Percentiles rank a stretch among this genome's conserved stretches.
phyloP scores from a whole-genome alignment of 2,888 invertebrate genomes.

The Melikaiella ostensackeni region DNA sequence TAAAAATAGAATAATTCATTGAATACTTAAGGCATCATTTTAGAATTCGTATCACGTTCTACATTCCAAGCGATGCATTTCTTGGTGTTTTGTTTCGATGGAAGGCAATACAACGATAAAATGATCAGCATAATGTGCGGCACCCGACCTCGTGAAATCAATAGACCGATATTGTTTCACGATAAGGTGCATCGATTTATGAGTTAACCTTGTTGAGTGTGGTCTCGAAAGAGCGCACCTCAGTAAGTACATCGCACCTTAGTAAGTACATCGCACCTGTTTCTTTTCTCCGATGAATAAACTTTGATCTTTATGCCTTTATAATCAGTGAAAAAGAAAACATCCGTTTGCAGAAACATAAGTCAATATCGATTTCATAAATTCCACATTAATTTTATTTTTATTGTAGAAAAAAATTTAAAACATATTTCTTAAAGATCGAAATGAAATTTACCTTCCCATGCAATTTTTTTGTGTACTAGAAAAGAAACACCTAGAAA shows the following conservation, averaged over 20 bases:
- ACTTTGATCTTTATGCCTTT: constrained; percentile 32
- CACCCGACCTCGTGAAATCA: constrained; percentile 36
- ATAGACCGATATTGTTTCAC: constrained; percentile 27
- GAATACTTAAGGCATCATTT: constrained; percentile 10
- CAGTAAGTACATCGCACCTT: constrained; percentile 31
- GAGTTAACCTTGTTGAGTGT: constrained; percentile 25
- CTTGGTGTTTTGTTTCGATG: constrained; percentile 36
- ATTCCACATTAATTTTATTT: background rate
- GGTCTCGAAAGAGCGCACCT: constrained; percentile 26
- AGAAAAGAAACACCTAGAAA: too few species aligned
- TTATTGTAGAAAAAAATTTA: background rate
- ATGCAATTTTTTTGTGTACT: too few species aligned
- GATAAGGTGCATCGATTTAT: constrained; percentile 35
- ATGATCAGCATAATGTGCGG: constrained; percentile 36
- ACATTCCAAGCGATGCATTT: constrained; percentile 29
- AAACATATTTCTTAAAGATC: too few species aligned
- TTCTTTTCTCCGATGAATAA: constrained; percentile 27
- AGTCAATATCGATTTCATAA: background rate
- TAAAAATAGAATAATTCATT: background rate
- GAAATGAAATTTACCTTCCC: too few species aligned
- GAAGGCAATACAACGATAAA: constrained; percentile 22
- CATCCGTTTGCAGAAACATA: background rate
- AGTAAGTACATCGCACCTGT: constrained; percentile 32
- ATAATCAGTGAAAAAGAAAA: background rate
- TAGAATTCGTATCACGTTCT: constrained; percentile 30